Evolutionary conservation across 2,888 invertebrate genomes (phyloP).

Genomic region (Eilema griseolum): DNA sequence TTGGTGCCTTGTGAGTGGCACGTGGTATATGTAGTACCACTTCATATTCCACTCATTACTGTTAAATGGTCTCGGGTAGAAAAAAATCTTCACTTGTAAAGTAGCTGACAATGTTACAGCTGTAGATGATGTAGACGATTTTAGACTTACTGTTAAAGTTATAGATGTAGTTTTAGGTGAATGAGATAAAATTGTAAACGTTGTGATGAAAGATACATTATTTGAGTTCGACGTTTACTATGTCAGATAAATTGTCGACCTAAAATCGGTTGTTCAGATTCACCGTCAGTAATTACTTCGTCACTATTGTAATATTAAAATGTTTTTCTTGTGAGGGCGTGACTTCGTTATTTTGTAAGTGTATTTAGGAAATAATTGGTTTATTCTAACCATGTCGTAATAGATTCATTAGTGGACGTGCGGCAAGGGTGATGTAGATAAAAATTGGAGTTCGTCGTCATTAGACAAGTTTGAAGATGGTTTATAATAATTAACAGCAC

Average conservation of each 20-base stretch:
- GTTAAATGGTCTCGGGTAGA: conserved; percentile 82
- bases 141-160: conserved; percentile 37
- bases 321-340: conserved; percentile 56
- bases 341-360: conserved; percentile 54
- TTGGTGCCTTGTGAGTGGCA: conserved; percentile 78
- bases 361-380: conserved; percentile 47
- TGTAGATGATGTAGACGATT: conserved; percentile 30
- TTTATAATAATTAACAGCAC: background rate
- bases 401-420: conserved; percentile 44
- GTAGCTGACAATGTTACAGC: conserved; percentile 55
- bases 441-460: conserved; percentile 6
- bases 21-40: conserved; percentile 83
- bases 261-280: conserved; percentile 80
- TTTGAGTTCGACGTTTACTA: conserved; percentile 79
- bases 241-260: conserved; percentile 84
- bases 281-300: conserved; percentile 78
- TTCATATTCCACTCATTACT: conserved; percentile 84
- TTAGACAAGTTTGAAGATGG: background rate
- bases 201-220: conserved; percentile 77
- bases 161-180: conserved; percentile 37
- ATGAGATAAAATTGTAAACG: conserved; percentile 45
- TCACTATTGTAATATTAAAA: conserved; percentile 72
- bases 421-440: conserved; percentile 21
- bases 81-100: conserved; percentile 77
- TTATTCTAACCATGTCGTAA: conserved; percentile 42